Evolutionary conservation across 2,888 invertebrate species (phyloP).

Genomic region (Loripinus fragilis): DNA sequence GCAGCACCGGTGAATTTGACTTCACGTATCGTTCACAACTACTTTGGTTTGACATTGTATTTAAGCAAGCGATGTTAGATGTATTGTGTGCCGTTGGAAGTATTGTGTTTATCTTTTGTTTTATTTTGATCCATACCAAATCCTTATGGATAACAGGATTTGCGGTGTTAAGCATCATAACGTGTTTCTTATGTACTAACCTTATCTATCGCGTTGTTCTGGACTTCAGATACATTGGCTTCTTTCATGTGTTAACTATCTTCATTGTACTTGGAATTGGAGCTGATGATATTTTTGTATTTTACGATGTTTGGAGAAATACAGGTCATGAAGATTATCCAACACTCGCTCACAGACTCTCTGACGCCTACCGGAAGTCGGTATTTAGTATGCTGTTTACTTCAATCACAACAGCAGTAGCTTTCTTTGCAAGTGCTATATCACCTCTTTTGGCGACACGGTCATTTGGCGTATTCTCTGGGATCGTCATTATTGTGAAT

Average conservation of each 20-base stretch:
- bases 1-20: constrained; percentile 47
- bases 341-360: constrained; percentile 66
- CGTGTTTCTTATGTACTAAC: constrained; percentile 70
- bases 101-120: constrained; percentile 66
- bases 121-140: constrained; percentile 69
- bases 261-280: constrained; percentile 75
- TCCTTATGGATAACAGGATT: constrained; percentile 69
- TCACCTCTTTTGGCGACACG: constrained; percentile 73
- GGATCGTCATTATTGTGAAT: constrained; percentile 69
- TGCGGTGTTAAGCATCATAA: constrained; percentile 68
- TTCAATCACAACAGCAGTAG: constrained; percentile 70
- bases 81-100: constrained; percentile 67
- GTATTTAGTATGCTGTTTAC: constrained; percentile 73
- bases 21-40: constrained; percentile 59
- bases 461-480: constrained; percentile 77
- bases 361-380: constrained; percentile 69
- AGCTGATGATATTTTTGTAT: constrained; percentile 74
- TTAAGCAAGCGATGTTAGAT: constrained; percentile 63
- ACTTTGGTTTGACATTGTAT: constrained; percentile 60
- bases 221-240: constrained; percentile 70
- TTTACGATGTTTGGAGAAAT: constrained; percentile 72
- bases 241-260: constrained; percentile 71
- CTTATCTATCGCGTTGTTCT: constrained; percentile 69
- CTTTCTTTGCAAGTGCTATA: constrained; percentile 72
- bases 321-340: constrained; percentile 59